Percentiles rank a stretch among this genome's conserved stretches.
These are phyloP conservation scores for Peromyscus aztecus DNA, from an alignment of 2,797 vertebrate genomes.

Conservation along the genomic window DNA sequence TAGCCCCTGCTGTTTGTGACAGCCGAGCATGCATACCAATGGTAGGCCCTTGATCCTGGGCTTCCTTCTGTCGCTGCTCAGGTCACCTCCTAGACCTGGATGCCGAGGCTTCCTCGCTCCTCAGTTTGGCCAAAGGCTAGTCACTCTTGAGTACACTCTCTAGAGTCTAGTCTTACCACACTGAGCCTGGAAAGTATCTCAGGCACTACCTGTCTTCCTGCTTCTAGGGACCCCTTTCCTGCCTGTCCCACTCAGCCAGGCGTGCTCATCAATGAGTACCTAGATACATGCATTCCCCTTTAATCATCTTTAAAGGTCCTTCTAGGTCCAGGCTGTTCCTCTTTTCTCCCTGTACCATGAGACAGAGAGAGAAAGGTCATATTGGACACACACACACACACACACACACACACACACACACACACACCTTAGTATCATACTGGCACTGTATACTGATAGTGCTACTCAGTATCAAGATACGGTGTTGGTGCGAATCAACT, in stretches of 20 bases:
- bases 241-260: neutral
- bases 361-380: neutral
- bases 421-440: too few species aligned
- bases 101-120: neutral
- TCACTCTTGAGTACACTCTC: neutral
- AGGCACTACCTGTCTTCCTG: neutral
- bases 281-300: neutral
- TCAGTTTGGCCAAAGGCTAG: neutral
- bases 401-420: neutral
- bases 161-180: neutral
- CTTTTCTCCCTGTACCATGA: neutral
- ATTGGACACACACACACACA: neutral
- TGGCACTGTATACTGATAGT: too few species aligned
- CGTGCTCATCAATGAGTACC: neutral
- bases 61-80: neutral
- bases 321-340: fast-evolving
- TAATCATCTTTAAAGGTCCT: neutral
- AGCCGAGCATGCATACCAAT: fast-evolving
- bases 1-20: neutral
- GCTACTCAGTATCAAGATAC: neutral
- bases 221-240: neutral
- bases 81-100: neutral
- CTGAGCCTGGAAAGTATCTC: neutral
- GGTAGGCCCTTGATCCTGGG: neutral
- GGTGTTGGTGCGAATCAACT: neutral